These are phyloP conservation scores for Belgica antarctica DNA, from an alignment of 2,888 invertebrate species.

Conservation along the genomic window DNA sequence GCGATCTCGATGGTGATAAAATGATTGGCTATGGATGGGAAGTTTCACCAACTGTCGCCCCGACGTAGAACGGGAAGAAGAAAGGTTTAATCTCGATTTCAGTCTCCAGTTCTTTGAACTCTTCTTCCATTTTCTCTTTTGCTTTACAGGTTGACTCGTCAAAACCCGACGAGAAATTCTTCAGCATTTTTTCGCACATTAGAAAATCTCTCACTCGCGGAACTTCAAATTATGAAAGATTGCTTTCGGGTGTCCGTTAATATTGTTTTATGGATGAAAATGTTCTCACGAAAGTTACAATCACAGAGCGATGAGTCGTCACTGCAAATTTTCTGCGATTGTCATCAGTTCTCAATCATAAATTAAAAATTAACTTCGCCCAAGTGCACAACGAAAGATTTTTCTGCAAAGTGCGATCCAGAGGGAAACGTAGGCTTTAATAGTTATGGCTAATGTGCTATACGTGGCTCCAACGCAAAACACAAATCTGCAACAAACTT, in stretches of 20 bases:
- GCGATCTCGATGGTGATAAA: neutral
- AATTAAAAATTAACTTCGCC: conserved; percentile 30
- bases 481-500: conserved; percentile 1
- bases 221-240: neutral
- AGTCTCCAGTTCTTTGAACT: neutral
- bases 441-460: conserved; percentile 24
- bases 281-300: conserved; percentile 2
- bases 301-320: neutral
- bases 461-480: conserved; percentile 22
- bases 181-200: neutral
- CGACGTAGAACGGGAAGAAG: neutral
- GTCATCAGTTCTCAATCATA: conserved; percentile 41
- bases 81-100: neutral
- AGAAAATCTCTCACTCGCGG: neutral
- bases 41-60: neutral
- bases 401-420: neutral
- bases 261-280: neutral
- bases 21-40: neutral
- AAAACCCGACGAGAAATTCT: no score
- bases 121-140: neutral
- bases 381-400: neutral
- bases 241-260: neutral
- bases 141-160: neutral
- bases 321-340: conserved; percentile 3
- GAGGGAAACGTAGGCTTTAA: neutral